A percentile compares a stretch with the other conserved stretches of the same genome.
Evolutionary conservation across 2,888 invertebrate species (phyloP).

Genomic region (Archips crataeganus): DNA sequence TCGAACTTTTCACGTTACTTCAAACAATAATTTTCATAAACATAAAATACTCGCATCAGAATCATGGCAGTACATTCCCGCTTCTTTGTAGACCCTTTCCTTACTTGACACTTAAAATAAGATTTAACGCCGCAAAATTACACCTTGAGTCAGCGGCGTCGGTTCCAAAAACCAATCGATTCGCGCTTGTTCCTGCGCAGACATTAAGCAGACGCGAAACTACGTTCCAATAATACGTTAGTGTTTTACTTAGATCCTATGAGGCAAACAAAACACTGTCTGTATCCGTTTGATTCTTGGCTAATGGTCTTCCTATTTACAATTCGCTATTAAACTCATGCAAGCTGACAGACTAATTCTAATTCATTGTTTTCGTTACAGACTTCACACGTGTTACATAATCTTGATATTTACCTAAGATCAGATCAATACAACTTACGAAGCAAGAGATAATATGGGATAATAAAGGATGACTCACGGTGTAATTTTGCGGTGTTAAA

Average conservation of each 20-base stretch:
- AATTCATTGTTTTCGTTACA: background rate
- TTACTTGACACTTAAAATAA: conserved; percentile 33
- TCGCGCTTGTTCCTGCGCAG: conserved; percentile 29
- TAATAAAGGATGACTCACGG: too few species aligned
- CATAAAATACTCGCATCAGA: too few species aligned
- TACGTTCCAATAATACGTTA: conserved; percentile 31
- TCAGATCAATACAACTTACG: too few species aligned
- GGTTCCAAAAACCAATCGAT: conserved; percentile 43
- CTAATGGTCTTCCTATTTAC: conserved; percentile 1
- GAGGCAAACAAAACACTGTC: conserved; percentile 24
- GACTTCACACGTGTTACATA: too few species aligned
- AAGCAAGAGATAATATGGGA: too few species aligned
- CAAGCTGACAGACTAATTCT: background rate
- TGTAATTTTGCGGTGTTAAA: too few species aligned
- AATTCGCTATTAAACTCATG: background rate
- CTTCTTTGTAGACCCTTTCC: background rate
- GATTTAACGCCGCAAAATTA: conserved; percentile 37
- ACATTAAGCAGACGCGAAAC: conserved; percentile 45
- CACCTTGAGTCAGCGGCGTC: conserved; percentile 37
- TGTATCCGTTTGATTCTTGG: conserved; percentile 9
- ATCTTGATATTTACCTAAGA: too few species aligned
- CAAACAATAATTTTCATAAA: too few species aligned
- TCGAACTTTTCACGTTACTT: too few species aligned
- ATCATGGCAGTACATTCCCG: background rate
- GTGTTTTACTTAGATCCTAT: conserved; percentile 29